Conservation (phyloP, 2,888 invertebrate species). For the Melitaea athalia region DNA sequence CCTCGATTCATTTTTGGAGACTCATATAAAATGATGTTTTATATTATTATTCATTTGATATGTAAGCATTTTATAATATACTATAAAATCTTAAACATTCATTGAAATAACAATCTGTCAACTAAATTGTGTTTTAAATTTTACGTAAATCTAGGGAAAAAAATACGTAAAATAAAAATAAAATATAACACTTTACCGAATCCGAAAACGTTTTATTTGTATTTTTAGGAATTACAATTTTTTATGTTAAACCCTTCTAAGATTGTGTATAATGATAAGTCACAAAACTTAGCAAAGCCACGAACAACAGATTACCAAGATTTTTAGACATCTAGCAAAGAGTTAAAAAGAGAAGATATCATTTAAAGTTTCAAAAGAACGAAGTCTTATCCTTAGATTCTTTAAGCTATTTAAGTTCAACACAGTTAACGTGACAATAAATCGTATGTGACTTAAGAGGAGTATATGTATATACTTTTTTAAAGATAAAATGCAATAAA, state of each 20-base stretch:
- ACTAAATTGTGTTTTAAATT: too few relatives aligned
- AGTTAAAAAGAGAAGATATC: constrained; percentile 7
- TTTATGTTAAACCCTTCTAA: background rate
- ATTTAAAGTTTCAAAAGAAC: constrained; percentile 5
- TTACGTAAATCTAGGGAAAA: too few relatives aligned
- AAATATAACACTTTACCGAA: too few relatives aligned
- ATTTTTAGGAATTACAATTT: too few relatives aligned
- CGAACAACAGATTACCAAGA: constrained; percentile 5
- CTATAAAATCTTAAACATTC: background rate
- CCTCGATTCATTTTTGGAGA: constrained; percentile 64
- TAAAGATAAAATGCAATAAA: background rate
- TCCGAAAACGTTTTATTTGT: too few relatives aligned
- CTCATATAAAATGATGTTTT: constrained; percentile 24
- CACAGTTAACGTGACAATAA: constrained; percentile 1
- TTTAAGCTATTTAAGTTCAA: background rate
- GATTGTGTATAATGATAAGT: background rate
- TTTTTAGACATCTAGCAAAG: constrained; percentile 9
- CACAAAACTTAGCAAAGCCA: background rate
- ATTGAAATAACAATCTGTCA: background rate
- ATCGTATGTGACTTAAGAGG: background rate
- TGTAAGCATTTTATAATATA: background rate
- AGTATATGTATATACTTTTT: background rate
- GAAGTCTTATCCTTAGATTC: constrained; percentile 6
- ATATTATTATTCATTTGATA: constrained; percentile 14
- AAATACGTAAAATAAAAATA: too few relatives aligned